Evolutionary conservation across 2,113 vertebrate species (phyloP).

Genomic region (Triplophysa siluroides): DNA sequence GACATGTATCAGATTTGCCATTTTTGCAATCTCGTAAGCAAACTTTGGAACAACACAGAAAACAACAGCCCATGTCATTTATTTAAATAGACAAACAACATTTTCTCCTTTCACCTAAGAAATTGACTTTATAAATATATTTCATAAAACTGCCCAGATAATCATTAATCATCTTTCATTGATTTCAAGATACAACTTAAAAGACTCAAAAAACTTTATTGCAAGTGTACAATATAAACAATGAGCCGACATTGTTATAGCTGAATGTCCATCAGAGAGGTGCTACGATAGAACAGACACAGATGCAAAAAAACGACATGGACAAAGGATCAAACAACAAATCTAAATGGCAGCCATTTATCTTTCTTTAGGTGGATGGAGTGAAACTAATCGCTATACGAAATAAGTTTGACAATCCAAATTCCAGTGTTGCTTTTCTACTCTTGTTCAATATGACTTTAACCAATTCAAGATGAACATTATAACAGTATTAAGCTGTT

Average conservation of each 20-base stretch:
- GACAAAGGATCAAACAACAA: background rate
- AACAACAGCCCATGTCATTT: too few relatives aligned
- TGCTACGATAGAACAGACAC: slow-evolving; percentile 43
- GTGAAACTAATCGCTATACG: slow-evolving; percentile 3
- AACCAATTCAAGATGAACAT: slow-evolving; percentile 4
- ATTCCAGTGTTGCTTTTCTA: slow-evolving; percentile 46
- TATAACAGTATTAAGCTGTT: background rate
- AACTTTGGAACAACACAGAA: too few relatives aligned
- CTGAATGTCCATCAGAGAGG: slow-evolving; percentile 68
- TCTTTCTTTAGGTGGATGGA: background rate
- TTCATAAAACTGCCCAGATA: too few relatives aligned
- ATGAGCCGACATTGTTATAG: slow-evolving; percentile 42
- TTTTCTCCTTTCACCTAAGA: too few relatives aligned
- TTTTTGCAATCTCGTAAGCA: too few relatives aligned
- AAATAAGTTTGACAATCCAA: slow-evolving; percentile 12
- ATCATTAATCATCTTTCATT: too few relatives aligned
- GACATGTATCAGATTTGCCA: too few relatives aligned
- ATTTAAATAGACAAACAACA: too few relatives aligned
- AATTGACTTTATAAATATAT: too few relatives aligned
- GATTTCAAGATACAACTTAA: background rate
- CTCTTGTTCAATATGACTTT: slow-evolving; percentile 4
- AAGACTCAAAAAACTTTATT: slow-evolving; percentile 80
- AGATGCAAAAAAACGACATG: slow-evolving; percentile 56
- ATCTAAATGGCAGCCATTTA: slow-evolving; percentile 20
- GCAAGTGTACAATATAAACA: slow-evolving; percentile 76